A percentile compares a stretch with the other conserved stretches of the same genome.
Evolutionary conservation across 2,113 vertebrate genomes (phyloP).

Genomic region (Gobio gobio): DNA sequence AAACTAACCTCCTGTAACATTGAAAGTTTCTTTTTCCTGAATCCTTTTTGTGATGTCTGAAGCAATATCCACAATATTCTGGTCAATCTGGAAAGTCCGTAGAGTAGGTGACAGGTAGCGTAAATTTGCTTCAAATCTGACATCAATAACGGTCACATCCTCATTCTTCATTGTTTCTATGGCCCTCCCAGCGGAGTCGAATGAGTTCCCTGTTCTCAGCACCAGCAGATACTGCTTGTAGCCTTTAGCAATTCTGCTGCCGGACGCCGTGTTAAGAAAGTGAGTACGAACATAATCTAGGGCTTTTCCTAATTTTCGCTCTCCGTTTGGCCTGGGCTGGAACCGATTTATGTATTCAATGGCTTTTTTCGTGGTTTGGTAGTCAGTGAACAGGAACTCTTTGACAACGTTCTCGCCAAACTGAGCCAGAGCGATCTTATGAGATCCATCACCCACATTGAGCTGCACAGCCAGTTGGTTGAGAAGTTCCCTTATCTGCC

Average conservation of each 20-base stretch:
- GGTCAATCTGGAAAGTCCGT: not conserved
- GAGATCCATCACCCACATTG: constrained; percentile 68
- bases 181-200: constrained; percentile 63
- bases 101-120: fast-evolving
- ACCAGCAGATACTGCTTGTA: constrained; percentile 76
- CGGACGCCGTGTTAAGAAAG: constrained; percentile 71
- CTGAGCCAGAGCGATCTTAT: constrained; percentile 80
- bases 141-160: constrained; percentile 73
- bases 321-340: constrained; percentile 49
- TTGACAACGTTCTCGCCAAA: constrained; percentile 65
- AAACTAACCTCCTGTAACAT: constrained; percentile 5
- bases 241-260: constrained; percentile 73
- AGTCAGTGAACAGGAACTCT: constrained; percentile 78
- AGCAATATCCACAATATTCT: not conserved
- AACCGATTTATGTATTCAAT: constrained; percentile 60
- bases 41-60: constrained; percentile 61
- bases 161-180: constrained; percentile 67
- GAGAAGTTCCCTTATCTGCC: constrained; percentile 65
- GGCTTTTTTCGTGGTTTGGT: constrained; percentile 66
- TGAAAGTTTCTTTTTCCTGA: constrained; percentile 49
- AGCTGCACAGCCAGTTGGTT: constrained; percentile 63
- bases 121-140: constrained; percentile 55
- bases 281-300: constrained; percentile 66
- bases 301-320: constrained; percentile 66
- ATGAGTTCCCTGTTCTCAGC: constrained; percentile 74